A percentile compares a stretch with the other conserved stretches of the same genome.
These are phyloP conservation scores for Argopecten irradians DNA, from an alignment of 1,140 invertebrate species.

Conservation along the genomic window DNA sequence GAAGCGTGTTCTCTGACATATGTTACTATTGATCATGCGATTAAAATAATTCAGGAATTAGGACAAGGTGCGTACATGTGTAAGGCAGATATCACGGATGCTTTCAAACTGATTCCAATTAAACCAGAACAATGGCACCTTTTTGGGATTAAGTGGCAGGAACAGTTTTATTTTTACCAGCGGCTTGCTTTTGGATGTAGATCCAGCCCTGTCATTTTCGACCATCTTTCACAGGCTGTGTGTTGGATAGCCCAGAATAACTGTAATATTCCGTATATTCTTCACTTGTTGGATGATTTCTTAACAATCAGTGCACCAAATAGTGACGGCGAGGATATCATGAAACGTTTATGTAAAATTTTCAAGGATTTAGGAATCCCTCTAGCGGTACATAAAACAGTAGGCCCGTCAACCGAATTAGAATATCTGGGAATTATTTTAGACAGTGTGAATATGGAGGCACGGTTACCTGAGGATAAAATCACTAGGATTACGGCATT, in stretches of 20 bases:
- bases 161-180: constrained; percentile 28
- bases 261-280: constrained; percentile 22
- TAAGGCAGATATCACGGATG: constrained; percentile 39
- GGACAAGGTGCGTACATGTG: constrained; percentile 21
- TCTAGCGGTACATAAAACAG: constrained; percentile 39
- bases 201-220: no score
- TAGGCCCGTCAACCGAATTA: constrained; percentile 33
- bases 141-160: constrained; percentile 32
- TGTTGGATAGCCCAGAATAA: constrained; percentile 38
- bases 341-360: constrained; percentile 8
- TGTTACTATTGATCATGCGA: constrained; percentile 47
- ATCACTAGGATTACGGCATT: constrained; percentile 26
- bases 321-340: background rate
- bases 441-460: constrained; percentile 42
- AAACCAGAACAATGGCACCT: background rate
- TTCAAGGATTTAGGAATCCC: constrained; percentile 30
- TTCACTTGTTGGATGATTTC: constrained; percentile 37
- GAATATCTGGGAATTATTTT: constrained; percentile 41
- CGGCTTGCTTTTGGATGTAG: constrained; percentile 33
- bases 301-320: background rate
- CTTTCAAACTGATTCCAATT: constrained; percentile 35
- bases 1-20: constrained; percentile 44
- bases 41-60: constrained; percentile 41
- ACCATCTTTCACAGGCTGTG: no score
- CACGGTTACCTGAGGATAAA: constrained; percentile 28